These are phyloP conservation scores for Pelochelys cantorii DNA, from an alignment of 2,797 vertebrate species.

Conservation along the genomic window DNA sequence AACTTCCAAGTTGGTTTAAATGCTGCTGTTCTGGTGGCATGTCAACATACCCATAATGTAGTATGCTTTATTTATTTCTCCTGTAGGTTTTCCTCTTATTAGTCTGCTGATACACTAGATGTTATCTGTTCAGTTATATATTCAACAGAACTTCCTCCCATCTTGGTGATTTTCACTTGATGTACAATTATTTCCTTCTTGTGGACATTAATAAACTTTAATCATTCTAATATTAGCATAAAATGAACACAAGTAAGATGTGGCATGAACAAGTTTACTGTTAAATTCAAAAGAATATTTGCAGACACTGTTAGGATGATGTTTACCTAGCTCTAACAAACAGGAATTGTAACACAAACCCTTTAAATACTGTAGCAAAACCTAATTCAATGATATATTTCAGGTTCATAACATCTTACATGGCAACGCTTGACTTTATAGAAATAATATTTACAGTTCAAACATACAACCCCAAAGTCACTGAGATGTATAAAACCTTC, in stretches of 20 bases:
- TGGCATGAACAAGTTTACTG: neutral
- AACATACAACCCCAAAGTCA: neutral
- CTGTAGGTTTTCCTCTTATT: neutral
- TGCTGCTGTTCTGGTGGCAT: neutral
- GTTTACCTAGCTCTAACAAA: neutral
- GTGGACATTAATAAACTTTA: neutral
- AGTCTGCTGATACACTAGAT: neutral
- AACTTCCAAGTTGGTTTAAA: conserved; percentile 14
- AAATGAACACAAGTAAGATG: neutral
- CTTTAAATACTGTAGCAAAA: neutral
- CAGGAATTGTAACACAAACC: neutral
- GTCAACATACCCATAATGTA: neutral
- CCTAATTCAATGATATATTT: neutral
- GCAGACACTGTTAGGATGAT: neutral
- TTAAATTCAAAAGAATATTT: neutral
- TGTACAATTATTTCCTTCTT: neutral
- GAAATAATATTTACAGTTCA: neutral
- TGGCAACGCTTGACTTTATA: neutral
- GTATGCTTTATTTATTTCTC: neutral
- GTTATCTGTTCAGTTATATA: conserved; percentile 42
- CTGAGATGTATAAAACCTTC: neutral
- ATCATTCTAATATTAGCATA: rapidly evolving
- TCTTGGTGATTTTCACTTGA: neutral
- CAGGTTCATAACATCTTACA: neutral
- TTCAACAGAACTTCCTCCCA: conserved; percentile 19